Evolutionary conservation across 2,113 vertebrate species (phyloP), one percentile per base, ranked within the genome.

Genomic region (Sinocyclocheilus rhinocerous): DNA sequence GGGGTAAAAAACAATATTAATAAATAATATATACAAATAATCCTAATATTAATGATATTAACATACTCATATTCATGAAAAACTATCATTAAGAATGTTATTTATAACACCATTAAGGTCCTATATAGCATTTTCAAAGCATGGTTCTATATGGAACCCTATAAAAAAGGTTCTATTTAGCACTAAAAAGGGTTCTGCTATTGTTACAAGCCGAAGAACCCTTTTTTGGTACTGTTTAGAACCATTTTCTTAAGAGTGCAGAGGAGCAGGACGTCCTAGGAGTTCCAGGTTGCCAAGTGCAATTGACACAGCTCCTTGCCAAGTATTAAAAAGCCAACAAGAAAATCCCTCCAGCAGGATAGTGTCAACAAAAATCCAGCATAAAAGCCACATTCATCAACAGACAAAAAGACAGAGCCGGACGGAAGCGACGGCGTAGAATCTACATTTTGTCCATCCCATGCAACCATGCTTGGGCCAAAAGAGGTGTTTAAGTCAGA

Each of bases 361-460:
- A 93, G 92, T 93, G 92, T 94, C 92, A 93, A 93, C 93, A 94
- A 92, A 94, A 92, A 90, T 88, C 85, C 75, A 84, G 86, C 84
- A 94, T 91, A 93, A 92, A 94, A 89, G 82, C 87, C 87, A 92
- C 90, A 93, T 95, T 94, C 92, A 94, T 45, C 36, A 42, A 16
- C 29, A 9, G 88, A 95, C 90, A 94, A 94, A 94, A 90, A 89
- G 67, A 87, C 18, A n/a, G 76, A 88, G 87, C 72, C 87, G 85
- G 57, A 91, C 42, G 89, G 88, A 90, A 90, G 84, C 20, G 86
- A 52, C 57, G 88, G 84, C 42, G 24, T 91, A 88, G 70, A 22
- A 85, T 89, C 77, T 81, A 89, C 85, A 91, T 93, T 91, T 89
- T 93, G 91, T 89, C 88, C 91, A 81, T 73, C 86, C 72, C 80